These are phyloP conservation scores for Solea senegalensis DNA, from an alignment of 2,113 vertebrate genomes.

Conservation along the genomic window DNA sequence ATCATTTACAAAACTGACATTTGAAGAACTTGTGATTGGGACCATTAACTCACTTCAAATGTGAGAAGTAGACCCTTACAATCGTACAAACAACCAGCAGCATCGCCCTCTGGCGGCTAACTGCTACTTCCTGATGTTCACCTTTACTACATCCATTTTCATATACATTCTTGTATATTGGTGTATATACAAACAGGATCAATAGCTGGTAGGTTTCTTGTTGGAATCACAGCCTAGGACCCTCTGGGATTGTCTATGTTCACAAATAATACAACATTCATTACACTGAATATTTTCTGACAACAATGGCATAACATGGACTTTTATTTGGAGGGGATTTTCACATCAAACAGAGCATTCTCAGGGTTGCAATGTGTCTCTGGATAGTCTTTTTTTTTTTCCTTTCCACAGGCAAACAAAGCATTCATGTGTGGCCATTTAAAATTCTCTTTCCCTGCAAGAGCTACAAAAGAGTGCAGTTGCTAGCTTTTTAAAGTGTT, in stretches of 20 bases:
- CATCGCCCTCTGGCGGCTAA: too few relatives aligned
- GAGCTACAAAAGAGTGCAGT: conserved; percentile 69
- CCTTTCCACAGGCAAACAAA: conserved; percentile 50
- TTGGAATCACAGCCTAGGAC: conserved; percentile 21
- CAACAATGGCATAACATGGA: conserved; percentile 44
- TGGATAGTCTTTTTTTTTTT: conserved; percentile 35
- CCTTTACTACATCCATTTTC: too few relatives aligned
- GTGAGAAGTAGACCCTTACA: too few relatives aligned
- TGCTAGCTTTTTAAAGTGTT: conserved; percentile 64
- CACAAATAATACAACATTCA: conserved; percentile 60
- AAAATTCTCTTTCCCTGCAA: conserved; percentile 62
- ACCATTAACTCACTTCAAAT: too few relatives aligned
- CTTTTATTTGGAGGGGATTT: conserved; percentile 41
- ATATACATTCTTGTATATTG: too few relatives aligned
- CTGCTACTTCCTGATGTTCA: too few relatives aligned
- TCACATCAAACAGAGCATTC: conserved; percentile 52
- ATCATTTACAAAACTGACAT: too few relatives aligned
- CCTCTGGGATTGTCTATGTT: conserved; percentile 55
- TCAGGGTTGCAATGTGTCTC: conserved; percentile 27
- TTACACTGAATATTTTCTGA: conserved; percentile 46
- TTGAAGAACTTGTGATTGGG: too few relatives aligned
- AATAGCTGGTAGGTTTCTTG: conserved; percentile 30
- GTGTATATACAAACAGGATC: conserved; percentile 18
- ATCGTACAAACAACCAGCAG: too few relatives aligned
- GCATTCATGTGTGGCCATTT: conserved; percentile 49